phyloP scores from a whole-genome alignment of 2,797 vertebrate species.

The Cossypha caffra region DNA sequence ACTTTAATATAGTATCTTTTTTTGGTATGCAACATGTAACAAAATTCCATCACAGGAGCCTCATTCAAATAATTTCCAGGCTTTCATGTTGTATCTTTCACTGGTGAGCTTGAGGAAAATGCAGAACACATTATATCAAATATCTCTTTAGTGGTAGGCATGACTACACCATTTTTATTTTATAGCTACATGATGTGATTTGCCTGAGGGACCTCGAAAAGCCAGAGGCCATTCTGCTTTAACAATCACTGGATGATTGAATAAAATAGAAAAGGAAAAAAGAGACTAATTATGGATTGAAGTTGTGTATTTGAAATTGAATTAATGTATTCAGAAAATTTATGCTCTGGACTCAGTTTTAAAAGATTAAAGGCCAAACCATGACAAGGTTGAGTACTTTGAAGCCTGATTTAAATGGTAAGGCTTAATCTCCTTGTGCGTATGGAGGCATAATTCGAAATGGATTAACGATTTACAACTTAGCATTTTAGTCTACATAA shows the following conservation, averaged over 20 bases:
- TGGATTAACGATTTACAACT: background rate
- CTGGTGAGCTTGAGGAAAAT: background rate
- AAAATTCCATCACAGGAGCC: background rate
- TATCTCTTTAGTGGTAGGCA: background rate
- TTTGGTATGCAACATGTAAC: fast-evolving
- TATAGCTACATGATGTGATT: background rate
- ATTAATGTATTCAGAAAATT: background rate
- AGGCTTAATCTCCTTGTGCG: background rate
- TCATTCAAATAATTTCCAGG: background rate
- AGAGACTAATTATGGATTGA: background rate
- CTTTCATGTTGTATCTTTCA: background rate
- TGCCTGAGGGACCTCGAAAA: background rate
- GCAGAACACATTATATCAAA: background rate
- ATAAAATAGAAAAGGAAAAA: background rate
- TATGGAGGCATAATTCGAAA: background rate
- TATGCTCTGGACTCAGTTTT: background rate
- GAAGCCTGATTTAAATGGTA: background rate
- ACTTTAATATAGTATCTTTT: background rate
- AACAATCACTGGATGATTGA: background rate
- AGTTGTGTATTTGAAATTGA: background rate
- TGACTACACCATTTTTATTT: background rate
- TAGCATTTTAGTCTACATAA: background rate
- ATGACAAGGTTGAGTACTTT: background rate
- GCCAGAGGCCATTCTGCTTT: background rate
- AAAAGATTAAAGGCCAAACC: background rate